phyloP scores from a whole-genome alignment of 2,797 vertebrate genomes.

The Chiloscyllium punctatum region DNA sequence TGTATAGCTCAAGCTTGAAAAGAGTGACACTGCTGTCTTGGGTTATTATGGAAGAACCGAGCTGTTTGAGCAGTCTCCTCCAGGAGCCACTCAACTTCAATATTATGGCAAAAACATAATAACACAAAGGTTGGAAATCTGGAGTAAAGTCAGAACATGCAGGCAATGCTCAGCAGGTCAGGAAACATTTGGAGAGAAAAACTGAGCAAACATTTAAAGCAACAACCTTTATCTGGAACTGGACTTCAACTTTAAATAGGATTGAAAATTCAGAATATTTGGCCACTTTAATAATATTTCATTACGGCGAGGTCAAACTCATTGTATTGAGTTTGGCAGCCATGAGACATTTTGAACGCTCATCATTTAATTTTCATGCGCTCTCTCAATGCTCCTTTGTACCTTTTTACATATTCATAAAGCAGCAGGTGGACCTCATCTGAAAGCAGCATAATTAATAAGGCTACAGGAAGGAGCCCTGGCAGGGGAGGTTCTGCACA shows the following conservation, averaged over 20 bases:
- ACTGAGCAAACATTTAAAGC: background rate
- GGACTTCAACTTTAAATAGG: background rate
- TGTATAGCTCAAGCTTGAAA: background rate
- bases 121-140: background rate
- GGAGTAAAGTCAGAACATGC: background rate
- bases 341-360: background rate
- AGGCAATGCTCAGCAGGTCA: background rate
- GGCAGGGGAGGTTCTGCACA: background rate
- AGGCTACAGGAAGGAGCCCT: background rate
- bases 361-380: background rate
- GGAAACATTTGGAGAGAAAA: background rate
- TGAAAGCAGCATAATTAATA: background rate
- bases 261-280: background rate
- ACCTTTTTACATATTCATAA: constrained; percentile 23
- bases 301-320: background rate
- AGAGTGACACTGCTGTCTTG: background rate
- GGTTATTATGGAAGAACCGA: background rate
- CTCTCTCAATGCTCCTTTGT: background rate
- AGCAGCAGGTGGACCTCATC: background rate
- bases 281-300: background rate
- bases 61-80: background rate
- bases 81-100: background rate
- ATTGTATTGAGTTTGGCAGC: background rate
- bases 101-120: background rate
- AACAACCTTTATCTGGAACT: background rate